phyloP scores from a whole-genome alignment of 2,888 invertebrate genomes.

The Alsophila aescularia region DNA sequence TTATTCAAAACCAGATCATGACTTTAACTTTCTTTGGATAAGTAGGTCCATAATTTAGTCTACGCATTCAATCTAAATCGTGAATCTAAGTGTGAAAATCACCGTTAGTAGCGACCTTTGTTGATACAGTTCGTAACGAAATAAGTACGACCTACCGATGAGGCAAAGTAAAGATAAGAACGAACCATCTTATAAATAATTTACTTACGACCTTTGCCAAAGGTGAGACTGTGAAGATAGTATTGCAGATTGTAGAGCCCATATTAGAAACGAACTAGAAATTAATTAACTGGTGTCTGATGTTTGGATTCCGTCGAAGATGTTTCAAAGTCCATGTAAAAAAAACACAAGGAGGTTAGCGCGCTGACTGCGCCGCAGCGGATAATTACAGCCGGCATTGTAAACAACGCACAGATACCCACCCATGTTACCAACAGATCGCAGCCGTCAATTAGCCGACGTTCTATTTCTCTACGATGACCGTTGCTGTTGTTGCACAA shows the following conservation, averaged over 20 bases:
- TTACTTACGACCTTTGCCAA: slow-evolving; percentile 21
- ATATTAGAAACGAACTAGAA: neutral
- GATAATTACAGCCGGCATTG: slow-evolving; percentile 11
- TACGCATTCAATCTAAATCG: slow-evolving; percentile 32
- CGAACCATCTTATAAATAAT: slow-evolving; percentile 22
- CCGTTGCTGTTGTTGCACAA: too few relatives aligned
- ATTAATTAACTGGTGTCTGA: neutral
- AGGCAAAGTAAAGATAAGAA: slow-evolving; percentile 9
- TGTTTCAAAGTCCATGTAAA: slow-evolving; percentile 11
- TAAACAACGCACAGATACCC: slow-evolving; percentile 24
- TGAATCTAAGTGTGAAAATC: slow-evolving; percentile 33
- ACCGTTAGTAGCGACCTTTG: slow-evolving; percentile 27
- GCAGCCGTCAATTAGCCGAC: slow-evolving; percentile 2
- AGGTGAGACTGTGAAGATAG: neutral
- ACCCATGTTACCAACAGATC: slow-evolving; percentile 19
- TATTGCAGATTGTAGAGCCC: neutral
- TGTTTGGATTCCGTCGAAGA: neutral
- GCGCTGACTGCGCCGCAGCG: neutral
- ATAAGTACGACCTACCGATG: neutral
- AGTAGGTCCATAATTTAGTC: slow-evolving; percentile 28
- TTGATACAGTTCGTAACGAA: slow-evolving; percentile 11
- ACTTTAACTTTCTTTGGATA: slow-evolving; percentile 24
- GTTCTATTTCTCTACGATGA: neutral
- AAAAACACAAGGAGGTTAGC: slow-evolving; percentile 20
- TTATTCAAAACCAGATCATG: slow-evolving; percentile 18